Conservation (phyloP, 2,797 vertebrate genomes). For the Gymnoscopelus microlampas region DNA sequence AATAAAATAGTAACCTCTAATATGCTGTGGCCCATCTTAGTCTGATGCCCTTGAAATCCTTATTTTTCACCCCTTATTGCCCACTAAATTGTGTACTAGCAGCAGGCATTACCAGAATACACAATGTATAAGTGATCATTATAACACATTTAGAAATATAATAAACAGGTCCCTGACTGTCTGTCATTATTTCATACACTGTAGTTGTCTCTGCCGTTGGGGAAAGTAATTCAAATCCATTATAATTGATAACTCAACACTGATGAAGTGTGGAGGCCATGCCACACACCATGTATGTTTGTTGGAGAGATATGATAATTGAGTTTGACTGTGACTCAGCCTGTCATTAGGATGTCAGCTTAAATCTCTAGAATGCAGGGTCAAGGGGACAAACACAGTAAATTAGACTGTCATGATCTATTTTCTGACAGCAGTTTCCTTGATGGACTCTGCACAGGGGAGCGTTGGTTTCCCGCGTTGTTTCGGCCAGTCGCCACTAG, state of each 20-base stretch:
- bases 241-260: conserved; percentile 59
- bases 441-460: conserved; percentile 10
- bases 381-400: conserved; percentile 64
- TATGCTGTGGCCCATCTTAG: too few species aligned
- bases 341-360: conserved; percentile 52
- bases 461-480: not conserved
- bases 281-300: not conserved
- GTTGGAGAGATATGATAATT: conserved; percentile 44
- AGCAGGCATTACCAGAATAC: conserved; percentile 36
- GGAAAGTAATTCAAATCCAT: conserved; percentile 27
- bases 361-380: conserved; percentile 45
- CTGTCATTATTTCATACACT: conserved; percentile 41
- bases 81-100: conserved; percentile 1
- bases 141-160: conserved; percentile 37
- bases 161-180: conserved; percentile 40
- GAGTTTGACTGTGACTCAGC: conserved; percentile 45
- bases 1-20: too few species aligned
- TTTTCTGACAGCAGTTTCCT: conserved; percentile 43
- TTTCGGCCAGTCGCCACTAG: conserved; percentile 51
- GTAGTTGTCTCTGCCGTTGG: not conserved
- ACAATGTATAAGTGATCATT: conserved; percentile 30
- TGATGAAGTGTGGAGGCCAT: conserved; percentile 44
- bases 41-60: too few species aligned
- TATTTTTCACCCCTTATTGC: too few species aligned
- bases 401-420: conserved; percentile 77